Evolutionary conservation across 30 jellyfish, hydroid and myxozoan genomes (phyloP), one percentile per base, ranked within the genome.

Genomic region (Pelagia noctiluca): DNA sequence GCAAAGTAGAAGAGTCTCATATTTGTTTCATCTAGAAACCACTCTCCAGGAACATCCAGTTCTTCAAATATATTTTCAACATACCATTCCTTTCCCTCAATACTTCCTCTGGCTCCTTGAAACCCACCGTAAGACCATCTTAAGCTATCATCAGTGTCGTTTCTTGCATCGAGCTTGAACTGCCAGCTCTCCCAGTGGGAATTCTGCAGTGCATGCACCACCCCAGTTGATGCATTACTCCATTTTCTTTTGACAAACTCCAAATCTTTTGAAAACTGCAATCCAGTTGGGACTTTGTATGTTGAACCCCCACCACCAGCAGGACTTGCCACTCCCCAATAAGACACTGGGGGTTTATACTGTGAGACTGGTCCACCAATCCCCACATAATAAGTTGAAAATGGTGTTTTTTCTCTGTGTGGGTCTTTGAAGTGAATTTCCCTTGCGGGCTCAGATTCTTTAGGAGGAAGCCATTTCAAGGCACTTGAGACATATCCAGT

Each of bases 171-270:
- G 26, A 95, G 46, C 61, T 86, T 65, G 54, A 80, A 95, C 64
- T 83, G 92, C 99, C 99, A 95, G 67, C 89, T 95, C 30, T 96
- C 99, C 99, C 99, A 95, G 66, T 95, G 97, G 50, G 63, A 70
- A 38, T 75, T 83, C 87, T 95, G 99, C 52, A 76, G 89, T 23
- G 97, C 97, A 80, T 95, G 99, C 16, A 95, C 97, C 83, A 95
- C 76, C 3, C 99, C 99, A 67, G 96, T 85, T 46, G 84, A 36
- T 48, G 99, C 97, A 29, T 84, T 84, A 13, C 66, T 88, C 99
- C 99, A 95, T 2, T 76, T 52, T 71, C 99, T 80, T 28, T 69
- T 52, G 24, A 63, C 91, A 69, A 95, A 71, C 65, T 95, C 99
- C 21, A 89, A 78, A 38, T 88, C 90, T 18, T 63, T 52, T 12